Percentiles rank a stretch among this genome's conserved stretches.
Evolutionary conservation across 1,140 invertebrate species (phyloP).

Genomic region (Drosophila grimshawi): DNA sequence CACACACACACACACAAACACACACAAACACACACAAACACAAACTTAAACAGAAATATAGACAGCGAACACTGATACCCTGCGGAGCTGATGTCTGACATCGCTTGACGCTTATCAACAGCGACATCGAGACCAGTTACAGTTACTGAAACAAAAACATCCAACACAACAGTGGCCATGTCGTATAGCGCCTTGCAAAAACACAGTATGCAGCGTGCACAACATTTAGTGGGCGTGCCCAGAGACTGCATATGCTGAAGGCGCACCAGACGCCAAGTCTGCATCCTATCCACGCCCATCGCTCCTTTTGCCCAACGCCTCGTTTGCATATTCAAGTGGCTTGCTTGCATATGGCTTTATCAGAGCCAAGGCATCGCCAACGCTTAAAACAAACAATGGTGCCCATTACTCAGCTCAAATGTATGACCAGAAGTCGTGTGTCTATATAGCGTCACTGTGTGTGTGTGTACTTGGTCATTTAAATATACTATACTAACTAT

Average conservation of each 20-base stretch:
- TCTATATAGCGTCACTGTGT: slow-evolving; percentile 11
- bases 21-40: slow-evolving; percentile 18
- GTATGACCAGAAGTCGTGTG: slow-evolving; percentile 54
- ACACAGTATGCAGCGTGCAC: slow-evolving; percentile 65
- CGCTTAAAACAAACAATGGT: slow-evolving; percentile 79
- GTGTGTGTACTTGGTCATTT: slow-evolving; percentile 8
- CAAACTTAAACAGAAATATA: slow-evolving; percentile 1
- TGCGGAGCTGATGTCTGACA: slow-evolving; percentile 52
- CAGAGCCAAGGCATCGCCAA: slow-evolving; percentile 72
- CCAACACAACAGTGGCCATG: slow-evolving; percentile 45
- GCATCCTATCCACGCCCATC: slow-evolving; percentile 34
- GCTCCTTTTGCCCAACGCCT: slow-evolving; percentile 29
- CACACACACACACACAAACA: slow-evolving; percentile 15
- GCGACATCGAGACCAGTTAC: slow-evolving; percentile 1
- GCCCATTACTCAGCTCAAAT: slow-evolving; percentile 58
- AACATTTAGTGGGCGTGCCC: slow-evolving; percentile 67
- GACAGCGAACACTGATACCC: slow-evolving; percentile 55
- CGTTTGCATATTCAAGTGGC: slow-evolving; percentile 76
- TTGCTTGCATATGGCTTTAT: slow-evolving; percentile 79
- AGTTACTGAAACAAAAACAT: slow-evolving; percentile 21
- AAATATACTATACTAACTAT: slow-evolving; percentile 16
- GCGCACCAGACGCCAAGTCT: slow-evolving; percentile 60
- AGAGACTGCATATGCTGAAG: slow-evolving; percentile 41
- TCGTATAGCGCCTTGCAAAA: slow-evolving; percentile 67
- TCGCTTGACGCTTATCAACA: slow-evolving; percentile 60